Evolutionary conservation across 2,888 invertebrate genomes (phyloP).

Genomic region (Agrochola circellaris): DNA sequence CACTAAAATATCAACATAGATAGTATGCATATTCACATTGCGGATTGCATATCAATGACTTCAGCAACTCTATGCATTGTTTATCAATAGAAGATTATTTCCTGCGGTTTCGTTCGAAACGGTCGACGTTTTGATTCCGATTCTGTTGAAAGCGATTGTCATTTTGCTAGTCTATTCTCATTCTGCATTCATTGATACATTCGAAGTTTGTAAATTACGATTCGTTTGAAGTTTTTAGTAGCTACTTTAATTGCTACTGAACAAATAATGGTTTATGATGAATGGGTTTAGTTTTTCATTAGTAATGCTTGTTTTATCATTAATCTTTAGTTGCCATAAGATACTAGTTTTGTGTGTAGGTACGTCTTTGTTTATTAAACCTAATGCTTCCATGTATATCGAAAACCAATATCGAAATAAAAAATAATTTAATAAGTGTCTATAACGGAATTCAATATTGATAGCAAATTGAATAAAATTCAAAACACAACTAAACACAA

Average conservation of each 20-base stretch:
- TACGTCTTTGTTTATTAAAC: neutral
- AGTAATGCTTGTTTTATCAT: neutral
- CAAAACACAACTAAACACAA: neutral
- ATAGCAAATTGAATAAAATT: neutral
- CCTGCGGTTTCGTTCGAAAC: conserved; percentile 27
- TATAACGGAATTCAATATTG: neutral
- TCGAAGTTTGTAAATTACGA: neutral
- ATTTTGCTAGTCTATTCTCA: conserved; percentile 28
- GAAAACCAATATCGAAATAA: neutral
- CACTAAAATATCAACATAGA: conserved; percentile 29
- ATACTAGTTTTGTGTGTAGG: neutral
- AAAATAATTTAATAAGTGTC: too few species aligned
- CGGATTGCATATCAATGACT: conserved; percentile 59
- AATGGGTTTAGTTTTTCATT: neutral
- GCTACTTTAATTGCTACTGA: neutral
- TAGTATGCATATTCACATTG: conserved; percentile 48
- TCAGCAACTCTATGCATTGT: conserved; percentile 37
- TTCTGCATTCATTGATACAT: neutral
- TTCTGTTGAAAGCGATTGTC: conserved; percentile 25
- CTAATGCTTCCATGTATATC: neutral
- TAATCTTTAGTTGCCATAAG: neutral
- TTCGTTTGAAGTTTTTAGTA: neutral
- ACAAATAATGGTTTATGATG: neutral
- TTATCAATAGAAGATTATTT: conserved; percentile 56
- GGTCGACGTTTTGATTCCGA: conserved; percentile 13